phyloP scores from a whole-genome alignment of 2,113 vertebrate species.

The Onychostoma macrolepis region DNA sequence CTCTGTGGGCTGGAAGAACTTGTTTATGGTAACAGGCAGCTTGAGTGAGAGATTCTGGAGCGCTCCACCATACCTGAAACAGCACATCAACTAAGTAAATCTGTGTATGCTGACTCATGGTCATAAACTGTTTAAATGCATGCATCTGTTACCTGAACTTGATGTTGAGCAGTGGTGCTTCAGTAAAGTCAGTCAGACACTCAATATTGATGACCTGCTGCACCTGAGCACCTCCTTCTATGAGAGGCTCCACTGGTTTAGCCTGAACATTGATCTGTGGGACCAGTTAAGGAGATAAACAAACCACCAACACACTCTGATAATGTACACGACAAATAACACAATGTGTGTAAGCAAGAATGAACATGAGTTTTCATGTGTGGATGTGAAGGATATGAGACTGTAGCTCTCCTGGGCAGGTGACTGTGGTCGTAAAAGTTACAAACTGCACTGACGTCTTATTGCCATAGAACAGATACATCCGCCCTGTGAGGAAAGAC shows the following conservation, averaged over 20 bases:
- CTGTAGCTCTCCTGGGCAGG: slow-evolving; percentile 86
- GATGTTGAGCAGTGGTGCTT: slow-evolving; percentile 84
- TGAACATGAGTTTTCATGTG: not conserved
- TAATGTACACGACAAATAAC: not conserved
- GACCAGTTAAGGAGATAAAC: slow-evolving; percentile 68
- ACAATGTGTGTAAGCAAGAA: not conserved
- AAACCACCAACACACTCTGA: not conserved
- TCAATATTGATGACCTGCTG: slow-evolving; percentile 94
- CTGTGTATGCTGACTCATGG: not conserved
- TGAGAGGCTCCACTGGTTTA: slow-evolving; percentile 85
- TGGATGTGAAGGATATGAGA: slow-evolving; percentile 83
- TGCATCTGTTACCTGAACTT: slow-evolving; percentile 82
- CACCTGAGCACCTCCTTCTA: slow-evolving; percentile 92
- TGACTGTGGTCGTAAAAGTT: slow-evolving; percentile 85
- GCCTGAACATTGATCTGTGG: slow-evolving; percentile 90
- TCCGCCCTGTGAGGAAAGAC: slow-evolving; percentile 78
- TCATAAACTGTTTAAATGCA: not conserved
- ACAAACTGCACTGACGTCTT: slow-evolving; percentile 93
- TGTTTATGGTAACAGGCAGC: slow-evolving; percentile 90
- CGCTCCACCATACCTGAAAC: slow-evolving; percentile 84
- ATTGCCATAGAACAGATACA: slow-evolving; percentile 95
- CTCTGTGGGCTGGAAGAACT: slow-evolving; percentile 94
- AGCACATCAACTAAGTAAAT: not conserved
- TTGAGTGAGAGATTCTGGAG: slow-evolving; percentile 88
- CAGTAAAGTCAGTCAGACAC: slow-evolving; percentile 86